Conservation (phyloP, 2,113 vertebrate species). For the Uria lomvia region DNA sequence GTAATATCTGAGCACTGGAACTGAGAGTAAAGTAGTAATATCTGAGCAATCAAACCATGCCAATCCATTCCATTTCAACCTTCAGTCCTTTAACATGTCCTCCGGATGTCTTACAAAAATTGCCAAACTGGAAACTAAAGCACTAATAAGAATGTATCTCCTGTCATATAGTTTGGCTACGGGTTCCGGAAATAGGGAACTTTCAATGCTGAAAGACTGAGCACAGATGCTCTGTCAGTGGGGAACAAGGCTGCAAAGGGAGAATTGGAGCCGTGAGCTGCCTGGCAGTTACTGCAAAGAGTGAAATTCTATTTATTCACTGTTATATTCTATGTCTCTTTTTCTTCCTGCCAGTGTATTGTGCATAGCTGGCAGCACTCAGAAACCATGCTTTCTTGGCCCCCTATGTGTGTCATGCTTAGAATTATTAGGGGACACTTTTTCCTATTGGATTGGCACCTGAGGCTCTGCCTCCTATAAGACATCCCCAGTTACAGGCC, state of each 20-base stretch:
- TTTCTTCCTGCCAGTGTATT: conserved; percentile 7
- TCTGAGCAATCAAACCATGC: neutral
- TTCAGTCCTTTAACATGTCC: neutral
- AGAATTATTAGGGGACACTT: neutral
- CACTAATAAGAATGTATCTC: conserved; percentile 27
- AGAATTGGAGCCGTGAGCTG: conserved; percentile 11
- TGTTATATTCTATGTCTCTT: neutral
- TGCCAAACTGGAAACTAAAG: neutral
- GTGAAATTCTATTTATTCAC: neutral
- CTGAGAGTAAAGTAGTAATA: neutral
- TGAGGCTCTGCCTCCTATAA: neutral
- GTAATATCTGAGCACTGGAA: neutral
- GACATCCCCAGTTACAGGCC: neutral
- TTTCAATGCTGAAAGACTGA: conserved; percentile 3
- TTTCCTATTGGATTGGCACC: neutral
- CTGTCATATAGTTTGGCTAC: conserved; percentile 8
- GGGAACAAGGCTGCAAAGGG: conserved; percentile 18
- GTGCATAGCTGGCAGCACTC: neutral
- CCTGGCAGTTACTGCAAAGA: neutral
- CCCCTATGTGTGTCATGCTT: neutral
- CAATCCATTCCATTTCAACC: neutral
- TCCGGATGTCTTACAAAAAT: neutral
- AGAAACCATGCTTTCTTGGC: neutral
- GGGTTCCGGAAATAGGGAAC: neutral
- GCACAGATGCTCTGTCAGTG: neutral